Evolutionary conservation across 2,888 invertebrate genomes (phyloP), one percentile per base, ranked within the genome.

Genomic region (Sinelater perroti): DNA sequence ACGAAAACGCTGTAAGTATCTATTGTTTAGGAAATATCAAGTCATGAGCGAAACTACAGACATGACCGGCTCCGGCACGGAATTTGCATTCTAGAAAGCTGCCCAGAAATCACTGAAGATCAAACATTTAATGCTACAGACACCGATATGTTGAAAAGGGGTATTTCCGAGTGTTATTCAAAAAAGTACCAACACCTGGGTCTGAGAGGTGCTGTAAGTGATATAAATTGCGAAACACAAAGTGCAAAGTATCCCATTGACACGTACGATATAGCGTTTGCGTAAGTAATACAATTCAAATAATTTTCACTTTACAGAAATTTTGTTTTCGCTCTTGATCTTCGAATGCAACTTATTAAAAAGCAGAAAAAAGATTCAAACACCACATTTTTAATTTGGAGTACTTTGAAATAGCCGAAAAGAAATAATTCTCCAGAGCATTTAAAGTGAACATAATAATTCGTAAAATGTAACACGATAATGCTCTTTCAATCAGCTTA

Each of bases 1-100:
- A 7, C 8, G 26, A 24, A 7, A n/a, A n/a, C n/a, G n/a, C 8
- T 24, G 8, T 24, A 24, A 24, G n/a, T n/a, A n/a, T n/a, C n/a
- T n/a, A n/a, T n/a, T n/a, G n/a, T 38, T 26, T 42, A 73, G 73
- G 66, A 69, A 56, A 45, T 70, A 2, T 69, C 60, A 50, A 58
- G 58, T 3, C 61, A 66, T 60, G 58, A 63, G 3, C 59, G 57
- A 30, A 72, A 71, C 52, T 73, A 73, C 24, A 62, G 69, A 35
- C 73, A 73, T 33, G 72, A 72, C 58, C 36, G 44, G 16, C 54
- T 73, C n/a, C 58, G 72, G 42, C 70, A 72, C 53, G 70, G 72
- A 11, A 63, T 73, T 10, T 73, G 73, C 47, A 56, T 72, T 7
- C 60, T 68, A 24, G 53, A 62, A 31, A 57, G 60, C 3, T 73